Percentiles rank a stretch among this genome's conserved stretches.
Evolutionary conservation across 2,888 invertebrate species (phyloP).

Genomic region (Allacma fusca): DNA sequence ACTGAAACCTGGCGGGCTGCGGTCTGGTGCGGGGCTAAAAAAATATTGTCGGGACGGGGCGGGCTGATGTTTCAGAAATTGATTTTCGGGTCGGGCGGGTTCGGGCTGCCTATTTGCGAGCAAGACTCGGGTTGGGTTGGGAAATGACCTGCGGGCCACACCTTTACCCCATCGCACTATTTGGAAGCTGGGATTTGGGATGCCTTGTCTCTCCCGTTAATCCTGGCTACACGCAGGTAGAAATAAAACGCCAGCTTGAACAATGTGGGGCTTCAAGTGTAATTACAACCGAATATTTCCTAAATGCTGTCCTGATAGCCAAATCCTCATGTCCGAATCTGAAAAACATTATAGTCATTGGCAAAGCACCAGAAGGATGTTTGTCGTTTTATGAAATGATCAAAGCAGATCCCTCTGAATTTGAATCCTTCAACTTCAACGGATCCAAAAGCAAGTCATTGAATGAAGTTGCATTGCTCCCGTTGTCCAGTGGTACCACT

Average conservation of each 20-base stretch:
- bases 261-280: slow-evolving; percentile 48
- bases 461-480: neutral
- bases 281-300: slow-evolving; percentile 47
- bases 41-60: too few species aligned
- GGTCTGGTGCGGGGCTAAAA: too few species aligned
- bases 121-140: too few species aligned
- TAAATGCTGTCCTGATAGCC: slow-evolving; percentile 45
- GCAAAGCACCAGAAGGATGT: slow-evolving; percentile 49
- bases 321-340: slow-evolving; percentile 41
- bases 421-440: slow-evolving; percentile 35
- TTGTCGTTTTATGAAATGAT: slow-evolving; percentile 47
- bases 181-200: slow-evolving; percentile 59
- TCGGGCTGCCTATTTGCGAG: too few species aligned
- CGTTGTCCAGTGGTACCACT: slow-evolving; percentile 36
- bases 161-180: slow-evolving; percentile 49
- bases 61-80: too few species aligned
- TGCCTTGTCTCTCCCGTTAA: slow-evolving; percentile 60
- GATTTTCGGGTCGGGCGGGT: too few species aligned
- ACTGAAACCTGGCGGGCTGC: too few species aligned
- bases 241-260: slow-evolving; percentile 52
- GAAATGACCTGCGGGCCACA: too few species aligned
- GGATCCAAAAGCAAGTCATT: neutral
- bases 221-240: slow-evolving; percentile 59
- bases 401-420: neutral
- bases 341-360: slow-evolving; percentile 45